Evolutionary conservation across 2,113 vertebrate genomes (phyloP).

Genomic region (Tychaedon coryphoeus): DNA sequence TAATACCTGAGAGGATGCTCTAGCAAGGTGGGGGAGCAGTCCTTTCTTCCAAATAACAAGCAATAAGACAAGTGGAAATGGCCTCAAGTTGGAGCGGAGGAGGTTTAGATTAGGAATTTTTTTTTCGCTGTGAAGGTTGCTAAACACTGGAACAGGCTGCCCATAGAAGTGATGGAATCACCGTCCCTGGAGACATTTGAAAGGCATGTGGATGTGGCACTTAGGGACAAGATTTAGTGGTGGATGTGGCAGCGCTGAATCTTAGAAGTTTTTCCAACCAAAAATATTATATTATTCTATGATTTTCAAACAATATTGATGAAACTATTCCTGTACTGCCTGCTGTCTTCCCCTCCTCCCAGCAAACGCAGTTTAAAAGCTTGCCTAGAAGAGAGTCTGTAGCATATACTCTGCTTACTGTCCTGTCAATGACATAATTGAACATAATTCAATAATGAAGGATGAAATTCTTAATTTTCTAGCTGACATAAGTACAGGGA

Average conservation of each 20-base stretch:
- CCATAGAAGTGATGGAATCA: not conserved
- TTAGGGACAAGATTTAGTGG: not conserved
- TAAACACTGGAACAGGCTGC: not conserved
- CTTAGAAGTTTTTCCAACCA: not conserved
- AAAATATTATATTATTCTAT: not conserved
- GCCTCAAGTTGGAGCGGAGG: rapidly evolving
- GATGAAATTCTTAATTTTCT: not conserved
- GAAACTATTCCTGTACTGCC: not conserved
- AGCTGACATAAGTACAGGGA: not conserved
- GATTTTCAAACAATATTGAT: not conserved
- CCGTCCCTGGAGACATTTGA: not conserved
- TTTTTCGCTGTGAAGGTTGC: not conserved
- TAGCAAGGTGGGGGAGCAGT: not conserved
- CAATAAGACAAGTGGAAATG: not conserved
- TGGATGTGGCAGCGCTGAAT: not conserved
- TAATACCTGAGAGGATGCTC: not conserved
- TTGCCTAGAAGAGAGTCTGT: not conserved
- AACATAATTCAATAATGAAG: not conserved
- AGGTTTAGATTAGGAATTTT: not conserved
- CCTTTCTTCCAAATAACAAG: not conserved
- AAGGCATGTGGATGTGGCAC: not conserved
- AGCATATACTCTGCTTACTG: not conserved
- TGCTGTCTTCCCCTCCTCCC: not conserved
- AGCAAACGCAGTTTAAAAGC: not conserved
- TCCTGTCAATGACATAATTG: not conserved